Base-by-base conservation (phyloP, 2,888 invertebrate genomes). In the Antheraea assamensis region DNA sequence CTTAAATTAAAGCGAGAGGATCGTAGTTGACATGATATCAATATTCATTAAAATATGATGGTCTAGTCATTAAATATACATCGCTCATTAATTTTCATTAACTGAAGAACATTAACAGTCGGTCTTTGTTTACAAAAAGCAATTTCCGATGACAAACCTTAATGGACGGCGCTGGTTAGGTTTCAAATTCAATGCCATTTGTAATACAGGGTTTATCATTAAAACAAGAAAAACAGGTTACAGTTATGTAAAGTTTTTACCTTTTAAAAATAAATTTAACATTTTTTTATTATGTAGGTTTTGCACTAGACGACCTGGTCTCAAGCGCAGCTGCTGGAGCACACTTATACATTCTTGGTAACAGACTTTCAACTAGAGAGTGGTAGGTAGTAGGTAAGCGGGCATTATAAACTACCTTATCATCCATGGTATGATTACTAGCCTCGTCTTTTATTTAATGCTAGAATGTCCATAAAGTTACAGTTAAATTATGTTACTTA, bases 101-200 rank as follows among this genome's bases (percentile, higher is more conserved):
- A 58, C 7, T 31, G 35, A 73, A 30, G 70, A 58, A 64, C 35
- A 52, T 49, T 74, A 42, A 74, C 71, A 72, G 24, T 31, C 52
- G 15, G 21, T 73, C 55, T 70, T 55, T 74, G 35, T 74, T 71
- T 74, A 71, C 74, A 27, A 71, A 71, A 52, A 68, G 71, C 52
- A 71, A 74, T 71, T 74, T 74, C 71, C 74, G 68, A 70, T 66
- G 42, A 31, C 42, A 70, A 73, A 42, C 70, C 42, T 70, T 74
- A 74, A 74, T 74, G 74, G 74, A 66, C 66, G 66, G 68, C 31
- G 24, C 74, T 64, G 71, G 71, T 72, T 61, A 71, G 61, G 71
- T 71, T 71, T 74, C 74, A 66, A 72, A 58, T 74, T 42, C 35
- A 71, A 74, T 71, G 71, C 66, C 61, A 68, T 68, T 68, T 21